Evolutionary conservation across 2,888 invertebrate species (phyloP), one percentile per base, ranked within the genome.

Genomic region (Helicoverpa assulta): DNA sequence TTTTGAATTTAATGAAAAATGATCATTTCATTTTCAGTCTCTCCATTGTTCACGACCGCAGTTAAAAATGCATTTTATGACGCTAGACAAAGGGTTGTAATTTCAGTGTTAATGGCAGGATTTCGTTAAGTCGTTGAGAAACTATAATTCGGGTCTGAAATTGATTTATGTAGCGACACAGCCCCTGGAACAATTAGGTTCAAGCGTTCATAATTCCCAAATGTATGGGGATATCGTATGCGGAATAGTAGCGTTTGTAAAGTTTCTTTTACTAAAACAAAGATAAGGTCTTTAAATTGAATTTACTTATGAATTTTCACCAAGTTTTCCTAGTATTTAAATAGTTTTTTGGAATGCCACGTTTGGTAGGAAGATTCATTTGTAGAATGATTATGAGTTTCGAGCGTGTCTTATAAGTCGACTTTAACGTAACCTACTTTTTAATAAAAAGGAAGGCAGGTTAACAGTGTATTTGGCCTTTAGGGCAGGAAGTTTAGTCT

Each of bases 1-100:
- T 89, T 89, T 90, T 76, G 80, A 90, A 91, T 90, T 86, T 82
- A 85, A 86, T 91, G 90, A 91, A 89, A 91, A 91, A 86, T 83
- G 70, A 89, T 88, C 70, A 81, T 76, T 81, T 74, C 87, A 86
- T 89, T 87, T 89, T 83, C 73, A 85, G 80, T 80, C 74, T 78
- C 73, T 82, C 84, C 78, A 74, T 78, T 76, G 70, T 73, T 37
- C 1, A 0, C 6, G 18, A 21, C 14, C 6, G 5, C 66, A 64
- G 33, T 47, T 5, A 16, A 75, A 75, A 76, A 53, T 56, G 43
- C 12, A 65, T 76, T 59, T 33, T 81, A 70, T 60, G 0, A 0
- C 0, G 0, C 0, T 0, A 0, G 0, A 0, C 0, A 16, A 61
- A 80, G 7, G 37, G 72, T 64, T 54, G 8, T 43, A 47, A 60